phyloP scores from a whole-genome alignment of 2,888 invertebrate genomes.

The Leptarthrus brevirostris region DNA sequence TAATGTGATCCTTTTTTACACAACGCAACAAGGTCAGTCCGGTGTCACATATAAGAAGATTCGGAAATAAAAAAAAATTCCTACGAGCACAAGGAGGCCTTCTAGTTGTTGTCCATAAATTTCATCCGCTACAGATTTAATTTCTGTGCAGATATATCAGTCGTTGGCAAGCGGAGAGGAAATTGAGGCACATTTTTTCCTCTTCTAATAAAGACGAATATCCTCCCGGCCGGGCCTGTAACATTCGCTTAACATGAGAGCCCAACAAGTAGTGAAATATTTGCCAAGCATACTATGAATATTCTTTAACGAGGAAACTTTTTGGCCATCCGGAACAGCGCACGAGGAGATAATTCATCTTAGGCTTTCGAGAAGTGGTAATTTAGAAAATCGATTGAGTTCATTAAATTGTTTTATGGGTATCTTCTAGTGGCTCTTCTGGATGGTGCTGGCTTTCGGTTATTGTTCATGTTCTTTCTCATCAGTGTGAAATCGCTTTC shows the following conservation, averaged over 20 bases:
- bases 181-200: slow-evolving; percentile 25
- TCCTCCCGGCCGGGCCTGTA: neutral
- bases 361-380: slow-evolving; percentile 11
- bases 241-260: neutral
- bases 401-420: slow-evolving; percentile 28
- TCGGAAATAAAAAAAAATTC: too few relatives aligned
- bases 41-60: too few relatives aligned
- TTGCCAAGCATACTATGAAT: slow-evolving; percentile 35
- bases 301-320: slow-evolving; percentile 43
- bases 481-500: too few relatives aligned
- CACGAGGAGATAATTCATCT: slow-evolving; percentile 23
- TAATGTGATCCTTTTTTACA: too few relatives aligned
- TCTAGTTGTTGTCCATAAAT: too few relatives aligned
- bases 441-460: too few relatives aligned
- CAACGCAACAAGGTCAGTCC: too few relatives aligned
- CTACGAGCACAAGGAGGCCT: too few relatives aligned
- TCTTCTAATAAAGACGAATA: slow-evolving; percentile 30
- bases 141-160: slow-evolving; percentile 19
- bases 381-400: slow-evolving; percentile 43
- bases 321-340: slow-evolving; percentile 3
- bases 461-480: too few relatives aligned
- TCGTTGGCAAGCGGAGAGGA: neutral
- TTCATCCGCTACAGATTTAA: slow-evolving; percentile 16
- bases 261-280: slow-evolving; percentile 37
- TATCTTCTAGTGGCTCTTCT: neutral